These are phyloP conservation scores for Tadarida brasiliensis DNA, from an alignment of 2,797 vertebrate species.

Conservation along the genomic window DNA sequence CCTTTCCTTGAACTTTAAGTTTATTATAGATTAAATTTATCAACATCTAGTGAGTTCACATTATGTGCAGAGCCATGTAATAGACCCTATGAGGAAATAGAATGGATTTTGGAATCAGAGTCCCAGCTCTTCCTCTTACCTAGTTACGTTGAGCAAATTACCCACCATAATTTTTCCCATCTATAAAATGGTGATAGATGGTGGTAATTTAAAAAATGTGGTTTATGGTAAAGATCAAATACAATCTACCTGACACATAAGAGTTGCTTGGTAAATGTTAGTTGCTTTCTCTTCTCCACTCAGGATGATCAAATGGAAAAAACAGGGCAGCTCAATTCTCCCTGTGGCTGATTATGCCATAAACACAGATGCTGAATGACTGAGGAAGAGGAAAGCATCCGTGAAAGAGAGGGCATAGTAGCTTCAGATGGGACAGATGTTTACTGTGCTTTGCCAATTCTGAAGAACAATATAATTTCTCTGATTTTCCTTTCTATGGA, in stretches of 20 bases:
- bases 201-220: not conserved
- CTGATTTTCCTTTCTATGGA: not conserved
- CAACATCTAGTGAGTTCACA: not conserved
- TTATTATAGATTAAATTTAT: not conserved
- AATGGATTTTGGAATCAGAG: slow-evolving; percentile 35
- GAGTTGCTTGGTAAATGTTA: slow-evolving; percentile 22
- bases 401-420: not conserved
- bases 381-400: not conserved
- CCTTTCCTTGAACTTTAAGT: not conserved
- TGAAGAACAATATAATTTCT: slow-evolving; percentile 15
- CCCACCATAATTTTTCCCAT: not conserved
- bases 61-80: not conserved
- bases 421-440: not conserved
- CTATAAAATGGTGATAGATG: not conserved
- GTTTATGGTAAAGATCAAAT: not conserved
- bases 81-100: not conserved
- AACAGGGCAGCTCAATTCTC: not conserved
- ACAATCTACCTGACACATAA: not conserved
- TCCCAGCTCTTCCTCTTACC: not conserved
- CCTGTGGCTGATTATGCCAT: not conserved
- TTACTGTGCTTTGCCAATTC: slow-evolving; percentile 33
- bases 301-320: not conserved
- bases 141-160: slow-evolving; percentile 32
- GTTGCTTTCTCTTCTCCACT: slow-evolving; percentile 10
- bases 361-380: slow-evolving; percentile 7